Conservation (phyloP, 1,140 invertebrate genomes). For the Lanistes nyassanus region DNA sequence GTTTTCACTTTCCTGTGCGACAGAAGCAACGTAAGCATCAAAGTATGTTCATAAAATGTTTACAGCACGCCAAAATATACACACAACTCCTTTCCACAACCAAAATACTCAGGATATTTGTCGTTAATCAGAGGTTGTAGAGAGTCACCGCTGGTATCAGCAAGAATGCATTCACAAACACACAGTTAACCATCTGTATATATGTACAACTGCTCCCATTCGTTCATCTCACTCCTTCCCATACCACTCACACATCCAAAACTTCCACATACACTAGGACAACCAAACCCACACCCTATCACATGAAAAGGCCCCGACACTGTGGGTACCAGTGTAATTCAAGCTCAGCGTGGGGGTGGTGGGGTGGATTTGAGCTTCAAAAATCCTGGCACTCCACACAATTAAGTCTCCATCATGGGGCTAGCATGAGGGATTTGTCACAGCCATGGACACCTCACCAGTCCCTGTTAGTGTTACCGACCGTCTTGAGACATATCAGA, state of each 20-base stretch:
- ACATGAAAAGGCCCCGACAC: not conserved
- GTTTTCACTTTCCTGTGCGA: no score
- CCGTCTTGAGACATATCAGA: constrained; percentile 9
- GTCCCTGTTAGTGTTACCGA: not conserved
- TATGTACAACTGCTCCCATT: no score
- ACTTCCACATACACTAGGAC: not conserved
- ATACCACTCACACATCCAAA: no score
- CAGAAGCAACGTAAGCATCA: not conserved
- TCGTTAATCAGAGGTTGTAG: not conserved
- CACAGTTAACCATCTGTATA: not conserved
- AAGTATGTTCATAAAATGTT: not conserved
- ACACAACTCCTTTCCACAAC: not conserved
- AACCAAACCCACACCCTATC: not conserved
- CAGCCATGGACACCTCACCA: no score
- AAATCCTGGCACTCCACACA: no score
- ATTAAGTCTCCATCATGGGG: no score
- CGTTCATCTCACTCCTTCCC: no score
- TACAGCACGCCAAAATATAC: not conserved
- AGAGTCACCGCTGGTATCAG: not conserved
- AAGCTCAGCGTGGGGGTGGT: no score
- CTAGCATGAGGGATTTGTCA: no score
- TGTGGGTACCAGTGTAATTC: constrained; percentile 1
- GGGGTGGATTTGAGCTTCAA: no score
- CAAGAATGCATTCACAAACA: not conserved
- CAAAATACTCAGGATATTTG: not conserved